Percentiles rank a stretch among this genome's conserved stretches.
Evolutionary conservation across 2,113 vertebrate genomes (phyloP).

Genomic region (Melozone crissalis): DNA sequence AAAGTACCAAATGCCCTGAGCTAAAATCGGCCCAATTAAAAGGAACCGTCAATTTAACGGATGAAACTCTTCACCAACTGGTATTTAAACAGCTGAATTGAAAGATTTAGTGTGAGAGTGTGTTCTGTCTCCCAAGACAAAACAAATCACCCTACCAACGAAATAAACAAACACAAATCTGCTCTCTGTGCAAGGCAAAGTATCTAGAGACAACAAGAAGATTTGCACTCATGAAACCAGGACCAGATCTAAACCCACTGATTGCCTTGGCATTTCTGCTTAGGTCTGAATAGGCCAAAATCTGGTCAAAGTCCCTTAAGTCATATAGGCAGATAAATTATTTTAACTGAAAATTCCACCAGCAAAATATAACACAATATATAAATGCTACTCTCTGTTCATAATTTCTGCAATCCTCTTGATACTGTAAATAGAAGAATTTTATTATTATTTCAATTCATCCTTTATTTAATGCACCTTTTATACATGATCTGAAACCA

Average conservation of each 20-base stretch:
- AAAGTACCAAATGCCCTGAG: neutral
- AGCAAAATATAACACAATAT: neutral
- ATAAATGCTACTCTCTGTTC: neutral
- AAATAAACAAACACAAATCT: neutral
- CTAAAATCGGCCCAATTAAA: slow-evolving; percentile 36
- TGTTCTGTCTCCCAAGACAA: neutral
- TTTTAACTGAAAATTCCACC: neutral
- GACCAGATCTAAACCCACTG: neutral
- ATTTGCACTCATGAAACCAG: neutral
- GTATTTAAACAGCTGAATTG: slow-evolving; percentile 31
- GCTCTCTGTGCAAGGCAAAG: neutral
- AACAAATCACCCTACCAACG: neutral
- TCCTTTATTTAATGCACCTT: neutral
- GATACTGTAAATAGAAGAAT: neutral
- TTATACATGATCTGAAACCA: neutral
- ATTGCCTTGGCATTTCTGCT: neutral
- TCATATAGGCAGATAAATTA: neutral
- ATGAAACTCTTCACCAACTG: neutral
- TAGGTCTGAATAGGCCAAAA: neutral
- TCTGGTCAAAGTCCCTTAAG: neutral
- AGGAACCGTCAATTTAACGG: neutral
- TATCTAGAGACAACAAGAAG: neutral
- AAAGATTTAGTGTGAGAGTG: neutral
- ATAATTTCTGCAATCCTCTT: neutral
- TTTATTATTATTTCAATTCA: neutral